These are phyloP conservation scores for Aplochiton taeniatus DNA, from an alignment of 2,797 vertebrate species.

Conservation along the genomic window DNA sequence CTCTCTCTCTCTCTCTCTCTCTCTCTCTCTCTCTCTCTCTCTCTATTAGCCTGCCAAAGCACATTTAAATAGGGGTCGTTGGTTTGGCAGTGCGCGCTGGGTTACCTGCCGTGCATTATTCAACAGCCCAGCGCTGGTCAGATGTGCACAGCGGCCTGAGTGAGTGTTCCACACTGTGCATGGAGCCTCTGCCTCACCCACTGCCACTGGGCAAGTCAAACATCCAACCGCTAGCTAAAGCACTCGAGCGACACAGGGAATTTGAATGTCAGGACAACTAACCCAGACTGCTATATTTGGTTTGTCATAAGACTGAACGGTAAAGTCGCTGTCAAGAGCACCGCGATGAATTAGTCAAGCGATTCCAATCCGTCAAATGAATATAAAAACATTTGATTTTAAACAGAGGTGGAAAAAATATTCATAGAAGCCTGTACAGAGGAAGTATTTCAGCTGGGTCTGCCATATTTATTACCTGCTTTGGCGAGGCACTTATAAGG, in stretches of 20 bases:
- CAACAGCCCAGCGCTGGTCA: slow-evolving; percentile 57
- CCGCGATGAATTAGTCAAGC: slow-evolving; percentile 50
- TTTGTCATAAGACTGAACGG: slow-evolving; percentile 11
- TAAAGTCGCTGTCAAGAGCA: slow-evolving; percentile 40
- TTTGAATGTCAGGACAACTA: too few relatives aligned
- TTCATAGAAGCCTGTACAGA: slow-evolving; percentile 66
- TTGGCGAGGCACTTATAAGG: slow-evolving; percentile 71
- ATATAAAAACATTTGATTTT: slow-evolving; percentile 69
- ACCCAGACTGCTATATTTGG: too few relatives aligned
- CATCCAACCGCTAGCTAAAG: too few relatives aligned
- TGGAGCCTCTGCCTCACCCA: too few relatives aligned
- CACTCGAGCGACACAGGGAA: too few relatives aligned
- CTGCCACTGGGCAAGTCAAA: too few relatives aligned
- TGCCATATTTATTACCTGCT: slow-evolving; percentile 74
- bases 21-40: slow-evolving; percentile 27
- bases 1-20: neutral
- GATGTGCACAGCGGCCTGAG: slow-evolving; percentile 41
- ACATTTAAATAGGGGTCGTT: slow-evolving; percentile 61
- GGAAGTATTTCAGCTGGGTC: slow-evolving; percentile 69
- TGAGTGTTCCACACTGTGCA: too few relatives aligned
- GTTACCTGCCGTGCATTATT: slow-evolving; percentile 73
- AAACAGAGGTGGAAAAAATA: slow-evolving; percentile 54
- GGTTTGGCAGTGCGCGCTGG: slow-evolving; percentile 55
- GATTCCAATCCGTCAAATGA: slow-evolving; percentile 59
- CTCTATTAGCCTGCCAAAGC: slow-evolving; percentile 57